A percentile compares a stretch with the other conserved stretches of the same genome.
Conservation (phyloP, 2,113 vertebrate genomes). For the Chitala chitala region DNA sequence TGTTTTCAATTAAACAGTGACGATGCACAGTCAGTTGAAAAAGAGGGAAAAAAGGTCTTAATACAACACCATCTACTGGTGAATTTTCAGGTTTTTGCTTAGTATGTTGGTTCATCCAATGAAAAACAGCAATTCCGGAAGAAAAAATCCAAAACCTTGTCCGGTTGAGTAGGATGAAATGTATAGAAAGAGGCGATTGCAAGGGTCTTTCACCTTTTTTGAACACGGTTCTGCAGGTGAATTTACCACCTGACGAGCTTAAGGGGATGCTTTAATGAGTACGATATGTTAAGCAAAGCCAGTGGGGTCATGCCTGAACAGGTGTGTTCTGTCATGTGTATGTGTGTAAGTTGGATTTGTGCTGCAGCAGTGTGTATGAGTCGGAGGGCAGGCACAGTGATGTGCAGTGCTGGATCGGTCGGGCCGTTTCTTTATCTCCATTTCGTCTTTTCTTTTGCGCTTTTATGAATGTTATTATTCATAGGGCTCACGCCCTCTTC, state of each 20-base stretch:
- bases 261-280: background rate
- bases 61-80: background rate
- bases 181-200: background rate
- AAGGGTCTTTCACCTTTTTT: background rate
- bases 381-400: background rate
- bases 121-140: background rate
- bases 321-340: background rate
- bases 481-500: background rate
- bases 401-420: background rate
- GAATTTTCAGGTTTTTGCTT: background rate
- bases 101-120: background rate
- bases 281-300: background rate
- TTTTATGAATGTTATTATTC: background rate
- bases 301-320: background rate
- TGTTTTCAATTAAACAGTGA: constrained; percentile 6
- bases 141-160: background rate
- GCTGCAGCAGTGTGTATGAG: background rate
- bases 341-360: background rate
- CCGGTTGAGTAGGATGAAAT: background rate
- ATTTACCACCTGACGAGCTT: background rate
- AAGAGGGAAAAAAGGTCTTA: background rate
- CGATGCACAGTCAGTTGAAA: background rate
- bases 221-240: background rate
- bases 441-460: background rate
- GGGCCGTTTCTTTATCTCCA: background rate